A percentile compares a stretch with the other conserved stretches of the same genome.
Evolutionary conservation across 1,140 invertebrate genomes (phyloP).

Genomic region (Halyomorpha halys): DNA sequence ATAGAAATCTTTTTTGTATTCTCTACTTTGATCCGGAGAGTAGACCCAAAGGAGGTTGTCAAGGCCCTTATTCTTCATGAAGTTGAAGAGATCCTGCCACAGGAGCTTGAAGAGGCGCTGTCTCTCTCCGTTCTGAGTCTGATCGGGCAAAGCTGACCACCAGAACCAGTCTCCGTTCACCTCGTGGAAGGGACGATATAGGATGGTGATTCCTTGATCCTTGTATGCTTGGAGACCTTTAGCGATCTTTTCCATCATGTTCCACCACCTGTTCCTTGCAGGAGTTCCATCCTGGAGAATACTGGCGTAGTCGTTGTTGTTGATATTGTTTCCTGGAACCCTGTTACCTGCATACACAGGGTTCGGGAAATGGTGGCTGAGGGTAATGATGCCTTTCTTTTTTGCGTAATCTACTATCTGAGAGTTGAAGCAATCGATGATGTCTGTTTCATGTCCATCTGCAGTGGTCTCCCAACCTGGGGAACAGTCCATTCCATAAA

Average conservation of each 20-base stretch:
- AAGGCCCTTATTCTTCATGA: not conserved
- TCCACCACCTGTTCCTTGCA: too few species aligned
- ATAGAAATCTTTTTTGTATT: not conserved
- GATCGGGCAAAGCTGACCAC: not conserved
- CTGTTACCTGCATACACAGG: too few species aligned
- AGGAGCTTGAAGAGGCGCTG: not conserved
- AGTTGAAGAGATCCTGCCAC: not conserved
- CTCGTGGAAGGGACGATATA: too few species aligned
- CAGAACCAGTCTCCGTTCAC: not conserved
- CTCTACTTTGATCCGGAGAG: not conserved
- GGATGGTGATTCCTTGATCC: too few species aligned
- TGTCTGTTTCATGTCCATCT: not conserved
- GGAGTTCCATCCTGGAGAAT: too few species aligned
- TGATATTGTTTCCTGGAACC: too few species aligned
- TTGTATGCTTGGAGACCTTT: too few species aligned
- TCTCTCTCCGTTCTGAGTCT: not conserved
- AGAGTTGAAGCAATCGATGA: not conserved
- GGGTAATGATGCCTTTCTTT: not conserved
- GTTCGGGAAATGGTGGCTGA: too few species aligned
- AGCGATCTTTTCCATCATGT: too few species aligned
- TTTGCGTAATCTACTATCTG: not conserved
- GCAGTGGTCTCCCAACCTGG: not conserved
- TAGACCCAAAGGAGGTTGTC: constrained; percentile 6
- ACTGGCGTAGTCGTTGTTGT: too few species aligned
- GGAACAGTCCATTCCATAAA: not conserved